A percentile compares a stretch with the other conserved stretches of the same genome.
These are phyloP conservation scores for Cololabis saira DNA, from an alignment of 2,113 vertebrate genomes.

Conservation along the genomic window DNA sequence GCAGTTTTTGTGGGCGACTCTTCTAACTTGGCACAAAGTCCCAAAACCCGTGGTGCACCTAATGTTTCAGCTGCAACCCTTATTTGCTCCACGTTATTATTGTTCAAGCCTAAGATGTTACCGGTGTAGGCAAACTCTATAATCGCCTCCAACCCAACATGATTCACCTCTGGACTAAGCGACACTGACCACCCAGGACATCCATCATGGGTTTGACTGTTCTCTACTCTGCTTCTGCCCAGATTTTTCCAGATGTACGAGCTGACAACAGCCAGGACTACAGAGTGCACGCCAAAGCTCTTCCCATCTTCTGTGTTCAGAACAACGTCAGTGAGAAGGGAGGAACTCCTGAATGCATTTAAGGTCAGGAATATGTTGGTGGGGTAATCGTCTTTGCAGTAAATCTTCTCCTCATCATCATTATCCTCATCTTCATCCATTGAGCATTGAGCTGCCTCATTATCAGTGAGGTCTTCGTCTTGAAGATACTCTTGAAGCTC, in stretches of 20 bases:
- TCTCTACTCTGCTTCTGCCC: neutral
- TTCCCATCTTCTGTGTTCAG: conserved; percentile 59
- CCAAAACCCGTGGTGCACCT: conserved; percentile 77
- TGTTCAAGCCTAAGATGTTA: conserved; percentile 47
- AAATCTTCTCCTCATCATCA: conserved; percentile 43
- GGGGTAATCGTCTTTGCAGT: conserved; percentile 55
- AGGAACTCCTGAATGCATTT: conserved; percentile 66
- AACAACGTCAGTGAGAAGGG: conserved; percentile 77
- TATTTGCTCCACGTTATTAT: conserved; percentile 57
- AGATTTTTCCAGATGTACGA: conserved; percentile 57
- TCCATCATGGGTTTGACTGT: neutral
- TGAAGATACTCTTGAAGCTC: neutral
- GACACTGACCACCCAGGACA: conserved; percentile 28
- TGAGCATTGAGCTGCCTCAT: conserved; percentile 15
- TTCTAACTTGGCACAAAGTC: conserved; percentile 61
- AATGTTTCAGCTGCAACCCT: conserved; percentile 74
- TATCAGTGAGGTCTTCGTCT: conserved; percentile 19
- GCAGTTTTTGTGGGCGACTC: conserved; percentile 2
- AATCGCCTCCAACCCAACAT: conserved; percentile 77
- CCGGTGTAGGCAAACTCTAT: conserved; percentile 90
- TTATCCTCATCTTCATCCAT: conserved; percentile 30
- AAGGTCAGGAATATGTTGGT: conserved; percentile 73
- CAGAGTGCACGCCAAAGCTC: conserved; percentile 68
- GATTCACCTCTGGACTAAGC: conserved; percentile 60
- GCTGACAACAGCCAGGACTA: conserved; percentile 82